These are phyloP conservation scores for Allolobophora icterica DNA, from an alignment of 2,888 invertebrate species.

Conservation along the genomic window DNA sequence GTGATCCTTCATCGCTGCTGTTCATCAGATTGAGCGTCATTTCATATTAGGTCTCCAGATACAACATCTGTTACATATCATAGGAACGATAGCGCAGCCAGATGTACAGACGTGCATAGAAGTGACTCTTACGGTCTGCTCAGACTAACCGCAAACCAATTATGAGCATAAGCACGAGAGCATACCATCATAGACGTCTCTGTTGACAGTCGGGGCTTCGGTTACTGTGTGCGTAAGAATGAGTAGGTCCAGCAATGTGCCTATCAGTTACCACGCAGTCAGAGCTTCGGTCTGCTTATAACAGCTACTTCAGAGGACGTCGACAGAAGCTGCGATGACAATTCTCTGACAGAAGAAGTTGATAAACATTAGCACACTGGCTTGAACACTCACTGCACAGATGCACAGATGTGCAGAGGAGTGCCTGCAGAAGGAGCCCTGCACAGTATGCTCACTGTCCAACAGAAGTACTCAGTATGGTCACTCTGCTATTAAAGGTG, in stretches of 20 bases:
- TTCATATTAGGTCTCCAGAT: not conserved
- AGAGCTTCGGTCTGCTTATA: not conserved
- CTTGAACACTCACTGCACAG: not conserved
- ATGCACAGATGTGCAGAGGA: too few relatives aligned
- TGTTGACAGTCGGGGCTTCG: not conserved
- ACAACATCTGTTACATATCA: not conserved
- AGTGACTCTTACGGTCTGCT: not conserved
- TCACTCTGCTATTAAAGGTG: too few relatives aligned
- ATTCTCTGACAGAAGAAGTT: not conserved
- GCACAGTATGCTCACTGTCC: too few relatives aligned
- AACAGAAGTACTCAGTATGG: too few relatives aligned
- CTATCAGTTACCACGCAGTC: not conserved
- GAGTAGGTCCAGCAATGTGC: not conserved
- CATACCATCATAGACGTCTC: not conserved
- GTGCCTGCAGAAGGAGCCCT: not conserved
- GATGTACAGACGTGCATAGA: not conserved
- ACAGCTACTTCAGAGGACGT: not conserved
- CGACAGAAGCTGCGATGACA: not conserved
- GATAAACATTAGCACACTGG: not conserved
- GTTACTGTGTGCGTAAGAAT: not conserved
- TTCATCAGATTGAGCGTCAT: not conserved
- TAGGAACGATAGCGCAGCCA: not conserved
- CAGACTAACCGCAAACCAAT: not conserved
- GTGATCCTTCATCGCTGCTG: too few relatives aligned
- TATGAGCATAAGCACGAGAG: not conserved